Base-by-base conservation (phyloP, 1,140 invertebrate genomes). In the Branchinecta lindahli region DNA sequence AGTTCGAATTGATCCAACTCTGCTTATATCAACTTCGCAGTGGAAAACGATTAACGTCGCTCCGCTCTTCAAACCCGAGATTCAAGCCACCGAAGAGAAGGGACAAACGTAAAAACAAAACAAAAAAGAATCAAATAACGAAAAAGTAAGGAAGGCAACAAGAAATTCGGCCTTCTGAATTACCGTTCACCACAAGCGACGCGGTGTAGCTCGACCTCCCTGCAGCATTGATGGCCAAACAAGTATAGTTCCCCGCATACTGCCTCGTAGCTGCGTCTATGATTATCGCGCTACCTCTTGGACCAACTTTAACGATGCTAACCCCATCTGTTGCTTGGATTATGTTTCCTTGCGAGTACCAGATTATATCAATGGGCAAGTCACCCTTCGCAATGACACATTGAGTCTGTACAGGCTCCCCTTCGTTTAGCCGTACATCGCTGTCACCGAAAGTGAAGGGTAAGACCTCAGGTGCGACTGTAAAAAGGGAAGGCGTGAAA, bases 211-310 rank as follows among this genome's bases (percentile, higher is more conserved):
- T 83, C 69, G 82, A 81, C 69, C 78, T 80, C 71, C 86, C 86
- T 44, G 86, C 87, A 66, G 80, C 78, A 79, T 90, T 90, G 72
- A 81, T 83, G 44, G 85, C 88, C 45, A 83, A 78, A 78, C 89
- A 91, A 15, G 87, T 86, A 77, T 90, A 90, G 75, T 88, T 86
- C 12, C 88, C 89, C 70, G 84, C 80, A 78, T 89, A 85, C 72
- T 82, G 74, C 6, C 77, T 77, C 46, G 72, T 76, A 33, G 79
- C 78, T 66, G 77, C 75, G 67, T 76, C 75, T 21, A 82, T 80
- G 9, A 77, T 77, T 47, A 83, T 73, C 44, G 80, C 71, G 69
- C 78, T 80, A 45, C 77, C 78, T 70, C 78, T 68, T 61, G 73
- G 69, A 46, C 75, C 75, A 45, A 81, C 69, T 10, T 46, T 18